These are phyloP conservation scores for Temnothorax rugatulus DNA, from an alignment of 2,888 invertebrate genomes.

Conservation along the genomic window DNA sequence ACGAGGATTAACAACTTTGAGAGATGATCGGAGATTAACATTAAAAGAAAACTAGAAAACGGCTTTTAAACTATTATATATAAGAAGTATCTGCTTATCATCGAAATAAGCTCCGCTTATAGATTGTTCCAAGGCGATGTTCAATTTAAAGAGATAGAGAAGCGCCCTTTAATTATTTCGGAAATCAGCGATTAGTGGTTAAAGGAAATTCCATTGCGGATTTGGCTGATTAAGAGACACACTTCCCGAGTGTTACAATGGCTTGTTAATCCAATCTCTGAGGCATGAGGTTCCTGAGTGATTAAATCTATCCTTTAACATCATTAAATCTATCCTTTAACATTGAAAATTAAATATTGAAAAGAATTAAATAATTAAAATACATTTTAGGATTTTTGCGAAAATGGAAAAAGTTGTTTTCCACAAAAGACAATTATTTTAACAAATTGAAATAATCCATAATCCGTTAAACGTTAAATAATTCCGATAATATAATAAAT, in stretches of 20 bases:
- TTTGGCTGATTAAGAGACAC: slow-evolving; percentile 37
- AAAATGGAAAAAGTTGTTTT: neutral
- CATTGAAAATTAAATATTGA: neutral
- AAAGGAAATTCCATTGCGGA: slow-evolving; percentile 34
- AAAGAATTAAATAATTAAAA: neutral
- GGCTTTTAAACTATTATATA: slow-evolving; percentile 25
- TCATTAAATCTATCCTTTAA: slow-evolving; percentile 7
- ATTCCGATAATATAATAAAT: neutral
- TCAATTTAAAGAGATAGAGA: slow-evolving; percentile 1
- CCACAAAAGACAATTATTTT: neutral
- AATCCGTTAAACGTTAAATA: neutral
- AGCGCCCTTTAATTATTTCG: slow-evolving; percentile 18
- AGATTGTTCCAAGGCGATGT: neutral
- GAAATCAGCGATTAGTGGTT: slow-evolving; percentile 28
- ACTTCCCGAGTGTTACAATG: neutral
- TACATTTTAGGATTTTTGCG: neutral
- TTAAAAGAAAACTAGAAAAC: slow-evolving; percentile 17
- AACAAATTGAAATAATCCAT: neutral
- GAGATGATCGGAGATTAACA: neutral
- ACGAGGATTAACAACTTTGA: slow-evolving; percentile 8
- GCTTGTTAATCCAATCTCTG: slow-evolving; percentile 3
- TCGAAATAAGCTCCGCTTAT: neutral
- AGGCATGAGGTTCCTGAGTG: neutral
- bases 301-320: slow-evolving; percentile 11
- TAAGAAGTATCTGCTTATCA: neutral